These are phyloP conservation scores for Hemicentrotus pulcherrimus DNA, from an alignment of 35 echinoderm and acorn worm species.

Conservation along the genomic window DNA sequence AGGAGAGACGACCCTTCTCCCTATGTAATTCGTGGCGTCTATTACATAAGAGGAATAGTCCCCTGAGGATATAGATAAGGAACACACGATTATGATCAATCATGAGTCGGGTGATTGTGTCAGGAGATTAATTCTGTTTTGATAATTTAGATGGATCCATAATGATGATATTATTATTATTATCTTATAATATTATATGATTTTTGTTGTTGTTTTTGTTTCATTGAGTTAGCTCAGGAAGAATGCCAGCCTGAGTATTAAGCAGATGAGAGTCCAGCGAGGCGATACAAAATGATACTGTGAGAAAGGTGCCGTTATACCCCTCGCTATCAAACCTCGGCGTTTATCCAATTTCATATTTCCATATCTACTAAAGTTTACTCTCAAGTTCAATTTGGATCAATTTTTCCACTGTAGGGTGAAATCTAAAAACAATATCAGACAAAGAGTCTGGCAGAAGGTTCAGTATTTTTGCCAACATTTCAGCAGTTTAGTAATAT, in stretches of 20 bases:
- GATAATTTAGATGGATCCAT: no score
- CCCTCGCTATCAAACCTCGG: background rate
- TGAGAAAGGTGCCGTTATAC: background rate
- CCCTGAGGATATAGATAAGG: background rate
- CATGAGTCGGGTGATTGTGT: background rate
- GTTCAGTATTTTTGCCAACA: background rate
- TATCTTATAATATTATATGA: background rate
- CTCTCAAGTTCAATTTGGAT: background rate
- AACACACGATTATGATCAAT: background rate
- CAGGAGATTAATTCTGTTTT: background rate
- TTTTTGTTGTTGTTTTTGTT: background rate
- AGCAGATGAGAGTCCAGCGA: background rate
- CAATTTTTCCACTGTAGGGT: background rate
- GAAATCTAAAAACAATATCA: background rate
- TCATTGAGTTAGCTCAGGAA: background rate
- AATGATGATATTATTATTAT: no score
- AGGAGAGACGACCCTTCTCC: no score
- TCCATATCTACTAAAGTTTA: background rate
- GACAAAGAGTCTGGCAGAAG: background rate
- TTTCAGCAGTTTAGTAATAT: background rate
- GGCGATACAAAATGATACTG: background rate
- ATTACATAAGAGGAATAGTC: no score
- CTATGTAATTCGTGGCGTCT: no score
- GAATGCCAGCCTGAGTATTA: background rate
- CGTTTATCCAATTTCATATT: conserved; percentile 5